A percentile compares a stretch with the other conserved stretches of the same genome.
phyloP scores from a whole-genome alignment of 2,113 vertebrate species.

The Thoracochromis brauschi region DNA sequence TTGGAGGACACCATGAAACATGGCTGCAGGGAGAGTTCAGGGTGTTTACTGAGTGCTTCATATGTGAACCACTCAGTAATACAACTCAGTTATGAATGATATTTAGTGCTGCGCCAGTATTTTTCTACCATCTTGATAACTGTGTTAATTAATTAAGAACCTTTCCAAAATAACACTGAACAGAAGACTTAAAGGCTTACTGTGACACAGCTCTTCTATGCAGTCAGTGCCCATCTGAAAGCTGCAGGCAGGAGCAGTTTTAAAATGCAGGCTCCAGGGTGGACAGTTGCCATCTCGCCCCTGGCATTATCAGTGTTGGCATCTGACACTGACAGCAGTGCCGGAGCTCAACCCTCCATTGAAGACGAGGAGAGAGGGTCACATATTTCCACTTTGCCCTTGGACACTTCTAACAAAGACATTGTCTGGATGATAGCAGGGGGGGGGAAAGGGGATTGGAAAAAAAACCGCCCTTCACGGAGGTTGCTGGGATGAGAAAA shows the following conservation, averaged over 20 bases:
- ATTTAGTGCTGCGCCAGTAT: background rate
- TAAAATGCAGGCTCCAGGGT: conserved; percentile 57
- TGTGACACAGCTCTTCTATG: background rate
- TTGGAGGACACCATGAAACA: conserved; percentile 11
- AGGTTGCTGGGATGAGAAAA: background rate
- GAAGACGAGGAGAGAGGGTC: conserved; percentile 21
- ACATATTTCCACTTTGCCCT: conserved; percentile 23
- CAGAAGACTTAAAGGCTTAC: background rate
- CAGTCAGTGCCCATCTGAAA: conserved; percentile 40
- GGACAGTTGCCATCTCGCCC: conserved; percentile 60
- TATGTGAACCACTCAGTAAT: background rate
- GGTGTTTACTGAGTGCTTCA: conserved; percentile 2
- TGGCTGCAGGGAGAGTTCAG: background rate
- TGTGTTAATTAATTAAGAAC: background rate
- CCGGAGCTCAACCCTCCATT: conserved; percentile 11
- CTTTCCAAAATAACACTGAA: background rate
- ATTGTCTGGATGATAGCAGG: background rate
- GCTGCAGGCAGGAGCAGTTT: conserved; percentile 44
- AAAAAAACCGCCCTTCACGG: background rate
- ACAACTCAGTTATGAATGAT: background rate
- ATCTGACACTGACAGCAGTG: conserved; percentile 43
- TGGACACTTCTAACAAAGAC: conserved; percentile 31
- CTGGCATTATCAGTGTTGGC: conserved; percentile 56
- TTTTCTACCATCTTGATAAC: background rate
- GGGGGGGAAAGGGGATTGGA: background rate